Evolutionary conservation across 2,888 invertebrate genomes (phyloP), one percentile per base, ranked within the genome.

Genomic region (Calliopum simillimum): DNA sequence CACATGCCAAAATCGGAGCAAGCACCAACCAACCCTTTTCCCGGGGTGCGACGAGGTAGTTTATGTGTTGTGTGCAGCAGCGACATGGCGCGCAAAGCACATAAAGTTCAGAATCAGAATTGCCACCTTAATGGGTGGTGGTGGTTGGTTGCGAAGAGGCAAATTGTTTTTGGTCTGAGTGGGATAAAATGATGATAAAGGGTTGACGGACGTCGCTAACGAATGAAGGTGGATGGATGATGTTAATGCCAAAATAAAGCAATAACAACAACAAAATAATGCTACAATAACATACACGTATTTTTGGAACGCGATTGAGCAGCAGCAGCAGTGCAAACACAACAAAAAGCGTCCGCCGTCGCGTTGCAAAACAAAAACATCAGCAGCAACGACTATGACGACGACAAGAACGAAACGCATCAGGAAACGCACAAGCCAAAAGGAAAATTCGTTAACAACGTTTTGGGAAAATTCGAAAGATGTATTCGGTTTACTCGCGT

Each of bases 21-120:
- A 70, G 49, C 59, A 49, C 4, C 53, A 70, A 70, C 44, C 59
- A 68, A 64, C 72, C 72, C 69, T 72, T 56, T 67, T 62, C 19
- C 59, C 68, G 56, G 65, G 71, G 61, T 66, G 46, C 33, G 55
- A 25, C 33, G 55, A 25, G 41, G 53, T 23, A 21, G 19, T 33
- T 8, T 8, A 33, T 53, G 53, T 51, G 19, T 16, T 49, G n/a
- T 25, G 23, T 63, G 41, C 49, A 46, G 63, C 64, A 43, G 41
- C n/a, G 51, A 51, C 21, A 51, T 41, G 51, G 53, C 53, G 64
- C 33, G 53, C 51, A 33, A 53, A 43, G 19, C 53, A 53, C 53
- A 53, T 53, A 53, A 33, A 33, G 8, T 33, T 33, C 8, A 33
- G 53, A 53, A 23, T 53, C 21, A 49, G 49, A 19, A 19, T 19